phyloP scores from a whole-genome alignment of 2,888 invertebrate species.

The Belgica antarctica region DNA sequence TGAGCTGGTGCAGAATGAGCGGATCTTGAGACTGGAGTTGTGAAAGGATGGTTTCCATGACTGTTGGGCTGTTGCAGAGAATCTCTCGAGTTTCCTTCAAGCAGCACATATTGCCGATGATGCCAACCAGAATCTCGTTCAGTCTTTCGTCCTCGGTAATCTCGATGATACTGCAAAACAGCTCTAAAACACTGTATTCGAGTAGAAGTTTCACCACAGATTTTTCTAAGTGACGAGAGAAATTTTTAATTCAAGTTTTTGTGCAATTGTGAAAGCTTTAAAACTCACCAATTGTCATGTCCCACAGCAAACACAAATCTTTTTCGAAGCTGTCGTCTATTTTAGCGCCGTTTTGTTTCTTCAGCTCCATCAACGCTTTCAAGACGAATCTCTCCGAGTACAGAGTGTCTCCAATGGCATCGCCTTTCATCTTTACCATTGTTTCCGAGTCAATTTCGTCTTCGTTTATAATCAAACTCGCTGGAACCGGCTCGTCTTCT shows the following conservation, averaged over 20 bases:
- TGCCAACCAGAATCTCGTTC: constrained; percentile 78
- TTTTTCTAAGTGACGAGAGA: too few relatives aligned
- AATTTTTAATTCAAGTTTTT: too few relatives aligned
- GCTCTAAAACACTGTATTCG: constrained; percentile 64
- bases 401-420: constrained; percentile 75
- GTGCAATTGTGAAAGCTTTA: too few relatives aligned
- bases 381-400: constrained; percentile 76
- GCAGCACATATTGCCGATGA: constrained; percentile 80
- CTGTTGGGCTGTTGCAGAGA: constrained; percentile 60
- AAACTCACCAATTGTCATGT: constrained; percentile 81
- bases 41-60: constrained; percentile 53
- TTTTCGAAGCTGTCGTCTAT: constrained; percentile 66
- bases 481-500: background rate
- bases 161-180: constrained; percentile 58
- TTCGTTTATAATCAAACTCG: background rate
- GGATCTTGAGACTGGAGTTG: constrained; percentile 66
- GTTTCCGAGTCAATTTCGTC: background rate
- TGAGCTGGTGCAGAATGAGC: constrained; percentile 69
- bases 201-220: constrained; percentile 71
- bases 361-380: constrained; percentile 65
- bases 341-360: constrained; percentile 59
- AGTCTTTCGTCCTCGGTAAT: constrained; percentile 64
- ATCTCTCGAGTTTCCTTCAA: constrained; percentile 61
- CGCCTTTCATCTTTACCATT: constrained; percentile 61
- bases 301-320: constrained; percentile 77